Base-by-base conservation (phyloP, 2,888 invertebrate genomes). In the Leptura quadrifasciata region DNA sequence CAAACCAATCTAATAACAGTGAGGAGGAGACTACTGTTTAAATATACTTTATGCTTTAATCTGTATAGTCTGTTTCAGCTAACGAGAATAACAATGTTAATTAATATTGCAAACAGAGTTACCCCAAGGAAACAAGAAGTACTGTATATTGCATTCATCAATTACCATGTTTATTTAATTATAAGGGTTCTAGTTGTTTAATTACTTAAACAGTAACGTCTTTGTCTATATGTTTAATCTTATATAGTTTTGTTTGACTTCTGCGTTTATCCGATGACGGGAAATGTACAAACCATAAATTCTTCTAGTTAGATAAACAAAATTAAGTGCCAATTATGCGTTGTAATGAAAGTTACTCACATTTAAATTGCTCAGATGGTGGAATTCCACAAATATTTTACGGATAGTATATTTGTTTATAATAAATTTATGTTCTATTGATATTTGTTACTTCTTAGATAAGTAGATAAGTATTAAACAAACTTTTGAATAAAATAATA, bases 11-110 rank as follows among this genome's bases (percentile, higher is more conserved):
- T 57, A 57, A 74, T 21, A 57, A 67, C 47, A 47, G 47, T 17
- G 12, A 68, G 10, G 27, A 63, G 35, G 18, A 39, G 17, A 20
- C n/a, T 27, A 68, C 18, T 17, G 24, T 57, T 31, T 68, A 68
- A 68, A 68, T 57, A 52, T 54, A 61, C 60, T 67, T 57, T 57
- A 52, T 54, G 57, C 60, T 67, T 57, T 17, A 74, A 52, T n/a
- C 57, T 18, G 74, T 65, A 75, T 58, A 70, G 27, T 63, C 5
- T 58, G 68, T 71, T 71, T 63, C 71, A 27, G 31, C 57, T 55
- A 17, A 57, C 60, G n/a, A 27, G 57, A 57, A 24, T 24, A 20
- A 21, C 24, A 24, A 57, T 10, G 21, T 57, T 57, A 57, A 57
- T 57, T 57, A 57, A 20, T 21, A 21, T 8, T 6, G 47, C 6